Conservation (phyloP, 2,888 invertebrate species). For the Tuta absoluta region DNA sequence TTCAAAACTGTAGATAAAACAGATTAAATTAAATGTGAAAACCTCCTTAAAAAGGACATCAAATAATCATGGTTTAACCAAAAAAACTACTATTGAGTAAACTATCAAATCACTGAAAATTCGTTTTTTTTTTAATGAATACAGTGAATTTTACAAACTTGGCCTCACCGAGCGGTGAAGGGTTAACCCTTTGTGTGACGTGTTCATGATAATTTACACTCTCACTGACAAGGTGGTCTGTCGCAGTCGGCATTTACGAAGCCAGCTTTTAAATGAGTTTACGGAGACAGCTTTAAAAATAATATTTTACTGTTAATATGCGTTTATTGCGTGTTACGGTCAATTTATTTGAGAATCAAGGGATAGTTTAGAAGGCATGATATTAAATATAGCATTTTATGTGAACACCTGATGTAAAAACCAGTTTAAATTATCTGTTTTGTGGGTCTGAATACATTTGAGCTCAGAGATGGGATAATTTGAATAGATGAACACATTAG, state of each 20-base stretch:
- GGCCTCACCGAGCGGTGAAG: slow-evolving; percentile 56
- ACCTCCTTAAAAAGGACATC: no score
- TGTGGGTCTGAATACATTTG: background rate
- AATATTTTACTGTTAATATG: slow-evolving; percentile 75
- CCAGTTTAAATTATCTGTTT: slow-evolving; percentile 23
- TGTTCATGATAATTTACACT: slow-evolving; percentile 71
- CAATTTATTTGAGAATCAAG: slow-evolving; percentile 57
- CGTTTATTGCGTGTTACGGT: slow-evolving; percentile 53
- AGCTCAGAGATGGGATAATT: background rate
- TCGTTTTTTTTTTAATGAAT: background rate
- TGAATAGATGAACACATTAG: background rate
- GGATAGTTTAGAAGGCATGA: slow-evolving; percentile 43
- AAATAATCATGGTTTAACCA: no score
- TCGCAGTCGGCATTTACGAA: slow-evolving; percentile 43
- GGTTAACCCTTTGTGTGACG: slow-evolving; percentile 76
- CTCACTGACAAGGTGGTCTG: slow-evolving; percentile 73
- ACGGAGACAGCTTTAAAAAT: slow-evolving; percentile 47
- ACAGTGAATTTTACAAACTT: background rate
- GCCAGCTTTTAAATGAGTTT: slow-evolving; percentile 42
- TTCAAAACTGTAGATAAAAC: no score
- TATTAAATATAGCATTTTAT: slow-evolving; percentile 31
- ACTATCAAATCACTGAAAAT: no score
- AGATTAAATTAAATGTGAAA: no score
- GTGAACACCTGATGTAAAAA: slow-evolving; percentile 28
- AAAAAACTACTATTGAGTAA: no score